A percentile compares a stretch with the other conserved stretches of the same genome.
Conservation (phyloP, 2,113 vertebrate genomes). For the Rhinichthys klamathensis region DNA sequence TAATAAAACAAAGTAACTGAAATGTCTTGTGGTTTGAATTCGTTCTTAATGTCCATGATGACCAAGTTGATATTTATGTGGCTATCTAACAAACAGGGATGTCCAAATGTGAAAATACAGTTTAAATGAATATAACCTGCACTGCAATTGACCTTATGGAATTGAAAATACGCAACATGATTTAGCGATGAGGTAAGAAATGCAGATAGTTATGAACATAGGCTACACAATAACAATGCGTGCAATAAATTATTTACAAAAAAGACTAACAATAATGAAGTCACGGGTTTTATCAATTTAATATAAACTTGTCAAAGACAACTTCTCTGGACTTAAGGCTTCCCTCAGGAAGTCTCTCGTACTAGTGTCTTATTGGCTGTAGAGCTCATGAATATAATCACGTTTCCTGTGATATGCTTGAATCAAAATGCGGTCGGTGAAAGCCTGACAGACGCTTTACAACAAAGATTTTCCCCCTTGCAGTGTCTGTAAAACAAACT, state of each 20-base stretch:
- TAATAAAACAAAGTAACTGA: conserved; percentile 46
- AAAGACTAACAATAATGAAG: neutral
- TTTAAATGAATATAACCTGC: neutral
- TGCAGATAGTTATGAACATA: no score
- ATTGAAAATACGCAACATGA: neutral
- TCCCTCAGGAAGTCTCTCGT: neutral
- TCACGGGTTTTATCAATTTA: neutral
- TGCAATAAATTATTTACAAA: neutral
- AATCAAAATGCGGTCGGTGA: neutral
- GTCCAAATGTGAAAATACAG: neutral
- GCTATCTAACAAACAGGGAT: neutral
- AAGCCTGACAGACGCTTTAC: neutral
- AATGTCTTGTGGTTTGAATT: conserved; percentile 1
- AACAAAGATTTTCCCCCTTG: neutral
- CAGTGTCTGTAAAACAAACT: neutral
- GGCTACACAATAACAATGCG: neutral
- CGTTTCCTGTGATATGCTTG: neutral
- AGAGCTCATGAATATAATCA: neutral
- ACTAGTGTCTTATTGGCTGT: neutral
- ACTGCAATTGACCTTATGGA: neutral
- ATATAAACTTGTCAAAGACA: neutral
- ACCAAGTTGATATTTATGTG: neutral
- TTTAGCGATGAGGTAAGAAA: neutral
- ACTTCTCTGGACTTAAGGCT: neutral
- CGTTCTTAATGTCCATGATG: neutral